Percentiles rank a stretch among this genome's conserved stretches.
phyloP scores from a whole-genome alignment of 2,797 vertebrate species.

The Vespertilio murinus region DNA sequence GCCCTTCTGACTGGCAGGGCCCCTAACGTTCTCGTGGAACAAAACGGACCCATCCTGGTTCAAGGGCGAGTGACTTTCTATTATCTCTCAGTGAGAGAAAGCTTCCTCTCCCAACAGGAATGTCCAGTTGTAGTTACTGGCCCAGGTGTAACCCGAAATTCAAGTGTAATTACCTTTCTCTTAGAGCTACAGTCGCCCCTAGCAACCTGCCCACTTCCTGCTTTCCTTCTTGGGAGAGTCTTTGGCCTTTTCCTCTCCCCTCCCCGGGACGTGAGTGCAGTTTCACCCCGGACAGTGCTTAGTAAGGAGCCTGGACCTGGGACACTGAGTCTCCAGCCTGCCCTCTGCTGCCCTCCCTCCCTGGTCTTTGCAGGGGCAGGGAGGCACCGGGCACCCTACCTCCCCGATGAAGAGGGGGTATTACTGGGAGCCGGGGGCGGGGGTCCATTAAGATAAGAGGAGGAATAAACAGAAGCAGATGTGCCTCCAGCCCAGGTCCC shows the following conservation, averaged over 20 bases:
- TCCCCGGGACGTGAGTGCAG: background rate
- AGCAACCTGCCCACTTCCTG: background rate
- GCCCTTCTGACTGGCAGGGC: background rate
- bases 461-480: slow-evolving; percentile 68
- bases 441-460: slow-evolving; percentile 46
- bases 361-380: background rate
- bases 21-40: background rate
- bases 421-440: background rate
- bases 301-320: background rate
- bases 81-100: background rate
- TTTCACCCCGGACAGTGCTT: background rate
- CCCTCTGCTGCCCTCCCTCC: background rate
- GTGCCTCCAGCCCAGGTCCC: background rate
- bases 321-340: background rate
- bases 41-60: background rate
- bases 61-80: slow-evolving; percentile 7
- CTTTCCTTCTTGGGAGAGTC: background rate
- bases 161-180: slow-evolving; percentile 13
- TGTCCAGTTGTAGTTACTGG: slow-evolving; percentile 52
- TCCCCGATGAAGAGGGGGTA: background rate
- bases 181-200: background rate
- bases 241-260: background rate
- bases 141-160: slow-evolving; percentile 36
- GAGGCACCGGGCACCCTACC: background rate
- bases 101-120: slow-evolving; percentile 50